Conservation (phyloP, 2,113 vertebrate species). For the Litocranius walleri region DNA sequence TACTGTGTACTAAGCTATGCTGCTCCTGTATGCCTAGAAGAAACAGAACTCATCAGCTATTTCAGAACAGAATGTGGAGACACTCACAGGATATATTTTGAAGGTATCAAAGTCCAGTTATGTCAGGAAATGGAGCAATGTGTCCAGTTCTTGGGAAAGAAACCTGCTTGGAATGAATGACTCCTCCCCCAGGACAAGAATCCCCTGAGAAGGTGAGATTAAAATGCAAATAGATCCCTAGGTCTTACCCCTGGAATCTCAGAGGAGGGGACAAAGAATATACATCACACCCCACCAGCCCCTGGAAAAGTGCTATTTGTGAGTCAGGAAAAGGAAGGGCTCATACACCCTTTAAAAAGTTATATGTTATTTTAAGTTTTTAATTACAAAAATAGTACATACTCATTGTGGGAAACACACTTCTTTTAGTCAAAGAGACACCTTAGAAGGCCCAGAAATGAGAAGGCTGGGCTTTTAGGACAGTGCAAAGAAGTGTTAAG, state of each 20-base stretch:
- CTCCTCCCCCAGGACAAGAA: background rate
- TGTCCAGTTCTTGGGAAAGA: background rate
- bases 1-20: too few species aligned
- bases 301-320: background rate
- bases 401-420: background rate
- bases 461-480: slow-evolving; percentile 34
- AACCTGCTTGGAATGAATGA: background rate
- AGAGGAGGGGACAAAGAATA: background rate
- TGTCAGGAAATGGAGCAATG: background rate
- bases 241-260: background rate
- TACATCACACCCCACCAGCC: background rate
- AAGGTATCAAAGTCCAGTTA: background rate
- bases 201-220: background rate
- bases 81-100: background rate
- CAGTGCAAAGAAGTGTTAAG: slow-evolving; percentile 35
- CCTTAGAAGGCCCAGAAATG: background rate
- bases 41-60: background rate
- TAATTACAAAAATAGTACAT: slow-evolving; percentile 59
- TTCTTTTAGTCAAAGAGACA: slow-evolving; percentile 37
- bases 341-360: background rate
- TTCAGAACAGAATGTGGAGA: background rate
- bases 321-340: background rate
- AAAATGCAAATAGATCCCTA: background rate
- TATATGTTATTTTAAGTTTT: slow-evolving; percentile 46
- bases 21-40: background rate